These are phyloP conservation scores for Siniperca obscura DNA, from an alignment of 2,797 vertebrate species.

Conservation along the genomic window DNA sequence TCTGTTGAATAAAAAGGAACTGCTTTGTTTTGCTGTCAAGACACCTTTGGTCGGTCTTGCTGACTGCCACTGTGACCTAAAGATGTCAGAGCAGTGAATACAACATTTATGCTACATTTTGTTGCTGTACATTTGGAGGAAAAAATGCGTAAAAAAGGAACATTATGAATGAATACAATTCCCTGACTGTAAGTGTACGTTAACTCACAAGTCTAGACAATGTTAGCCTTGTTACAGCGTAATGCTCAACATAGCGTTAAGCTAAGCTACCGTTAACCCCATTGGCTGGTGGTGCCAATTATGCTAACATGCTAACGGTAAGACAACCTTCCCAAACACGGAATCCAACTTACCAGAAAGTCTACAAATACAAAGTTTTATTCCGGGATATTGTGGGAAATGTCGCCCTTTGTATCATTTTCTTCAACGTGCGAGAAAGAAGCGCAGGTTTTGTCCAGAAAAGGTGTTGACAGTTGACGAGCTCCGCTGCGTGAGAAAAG, in stretches of 20 bases:
- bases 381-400: background rate
- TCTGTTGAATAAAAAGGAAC: background rate
- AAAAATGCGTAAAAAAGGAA: accelerated
- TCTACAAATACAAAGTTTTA: constrained; percentile 33
- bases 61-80: constrained; percentile 19
- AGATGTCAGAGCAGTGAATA: background rate
- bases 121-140: too few species aligned
- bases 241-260: background rate
- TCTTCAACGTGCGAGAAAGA: background rate
- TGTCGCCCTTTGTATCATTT: constrained; percentile 49
- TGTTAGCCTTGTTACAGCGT: constrained; percentile 5
- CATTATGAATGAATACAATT: accelerated
- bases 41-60: background rate
- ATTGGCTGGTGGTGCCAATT: constrained; percentile 24
- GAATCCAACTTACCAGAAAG: constrained; percentile 65
- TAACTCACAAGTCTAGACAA: background rate
- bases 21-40: constrained; percentile 24
- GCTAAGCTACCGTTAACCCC: constrained; percentile 33
- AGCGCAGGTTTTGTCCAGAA: constrained; percentile 5
- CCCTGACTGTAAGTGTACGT: accelerated
- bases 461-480: constrained; percentile 59
- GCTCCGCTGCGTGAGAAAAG: constrained; percentile 16
- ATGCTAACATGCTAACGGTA: constrained; percentile 65
- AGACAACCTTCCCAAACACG: background rate
- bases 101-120: background rate